Conservation (phyloP, 1,140 invertebrate genomes). For the Battus philenor region DNA sequence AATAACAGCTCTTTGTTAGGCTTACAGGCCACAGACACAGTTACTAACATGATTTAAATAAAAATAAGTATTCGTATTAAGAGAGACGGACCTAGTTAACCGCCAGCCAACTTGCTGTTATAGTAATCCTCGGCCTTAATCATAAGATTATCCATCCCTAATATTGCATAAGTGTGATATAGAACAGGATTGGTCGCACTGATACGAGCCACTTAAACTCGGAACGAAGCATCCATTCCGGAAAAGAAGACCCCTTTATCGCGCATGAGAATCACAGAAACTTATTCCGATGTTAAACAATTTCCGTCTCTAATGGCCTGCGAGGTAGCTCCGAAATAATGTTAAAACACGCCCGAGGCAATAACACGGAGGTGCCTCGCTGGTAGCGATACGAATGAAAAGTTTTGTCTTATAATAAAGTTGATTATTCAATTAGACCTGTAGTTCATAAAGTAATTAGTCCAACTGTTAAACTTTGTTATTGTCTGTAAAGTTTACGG, state of each 20-base stretch:
- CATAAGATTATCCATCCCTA: conserved; percentile 1
- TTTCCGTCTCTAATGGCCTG: background rate
- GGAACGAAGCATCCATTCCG: background rate
- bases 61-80: too few species aligned
- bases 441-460: conserved; percentile 20
- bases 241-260: conserved; percentile 6
- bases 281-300: conserved; percentile 9
- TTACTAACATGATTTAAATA: too few species aligned
- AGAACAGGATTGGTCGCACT: background rate
- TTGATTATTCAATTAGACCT: conserved; percentile 40
- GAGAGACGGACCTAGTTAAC: background rate
- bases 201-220: background rate
- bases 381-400: conserved; percentile 27
- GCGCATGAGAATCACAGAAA: conserved; percentile 4
- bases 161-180: conserved; percentile 4
- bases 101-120: conserved; percentile 6
- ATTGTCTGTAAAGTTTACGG: background rate
- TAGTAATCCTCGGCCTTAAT: conserved; percentile 6
- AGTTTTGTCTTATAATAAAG: conserved; percentile 42
- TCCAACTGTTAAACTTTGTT: conserved; percentile 4
- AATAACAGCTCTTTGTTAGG: too few species aligned
- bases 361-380: background rate
- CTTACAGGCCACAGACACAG: too few species aligned
- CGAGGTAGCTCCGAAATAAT: conserved; percentile 9
- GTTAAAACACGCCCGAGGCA: conserved; percentile 9